Conservation (phyloP, 23 tunicate genomes). For the Botrylloides violaceus region DNA sequence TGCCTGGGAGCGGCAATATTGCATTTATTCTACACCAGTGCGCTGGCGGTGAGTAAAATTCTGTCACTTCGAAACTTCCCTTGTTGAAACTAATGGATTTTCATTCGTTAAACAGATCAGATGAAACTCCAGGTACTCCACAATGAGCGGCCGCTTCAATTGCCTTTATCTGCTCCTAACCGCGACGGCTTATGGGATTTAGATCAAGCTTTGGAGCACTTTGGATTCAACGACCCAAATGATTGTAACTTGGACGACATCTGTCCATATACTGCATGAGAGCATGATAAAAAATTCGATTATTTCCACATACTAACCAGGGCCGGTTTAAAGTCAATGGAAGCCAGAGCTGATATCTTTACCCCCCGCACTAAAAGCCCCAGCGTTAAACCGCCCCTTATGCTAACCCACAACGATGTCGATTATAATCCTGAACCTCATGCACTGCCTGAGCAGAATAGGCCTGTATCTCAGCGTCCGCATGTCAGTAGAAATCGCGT, state of each 20-base stretch:
- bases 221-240: neutral
- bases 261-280: too few relatives aligned
- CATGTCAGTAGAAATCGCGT: too few relatives aligned
- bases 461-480: too few relatives aligned
- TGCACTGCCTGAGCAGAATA: too few relatives aligned
- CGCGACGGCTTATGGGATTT: constrained; percentile 11
- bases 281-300: too few relatives aligned
- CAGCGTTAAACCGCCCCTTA: too few relatives aligned
- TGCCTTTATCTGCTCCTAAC: neutral
- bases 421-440: too few relatives aligned
- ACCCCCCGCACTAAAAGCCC: too few relatives aligned
- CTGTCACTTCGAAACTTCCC: neutral
- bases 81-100: neutral
- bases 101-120: neutral
- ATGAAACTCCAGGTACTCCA: constrained; percentile 3
- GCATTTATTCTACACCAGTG: neutral
- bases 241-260: constrained; percentile 2
- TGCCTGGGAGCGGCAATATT: constrained; percentile 2
- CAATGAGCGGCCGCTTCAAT: neutral
- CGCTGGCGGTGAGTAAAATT: neutral
- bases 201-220: constrained; percentile 5
- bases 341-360: too few relatives aligned
- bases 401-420: too few relatives aligned
- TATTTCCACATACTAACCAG: too few relatives aligned
- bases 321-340: too few relatives aligned